These are phyloP conservation scores for Laspeyria flexula DNA, from an alignment of 2,888 invertebrate species.

Conservation along the genomic window DNA sequence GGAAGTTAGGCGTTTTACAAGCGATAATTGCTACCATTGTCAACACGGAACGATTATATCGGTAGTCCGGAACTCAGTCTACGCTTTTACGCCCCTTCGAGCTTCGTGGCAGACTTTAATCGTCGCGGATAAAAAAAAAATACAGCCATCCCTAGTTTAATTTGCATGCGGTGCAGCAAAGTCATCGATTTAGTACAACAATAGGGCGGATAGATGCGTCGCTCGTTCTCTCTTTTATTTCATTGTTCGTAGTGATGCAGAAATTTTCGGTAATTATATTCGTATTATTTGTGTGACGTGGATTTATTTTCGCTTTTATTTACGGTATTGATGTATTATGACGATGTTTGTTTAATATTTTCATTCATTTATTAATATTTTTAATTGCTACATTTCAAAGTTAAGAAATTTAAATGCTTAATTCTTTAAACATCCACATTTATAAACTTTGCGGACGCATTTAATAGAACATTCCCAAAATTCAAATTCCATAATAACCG, in stretches of 20 bases:
- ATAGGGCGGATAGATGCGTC: conserved; percentile 46
- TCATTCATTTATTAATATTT: too few relatives aligned
- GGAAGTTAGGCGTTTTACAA: conserved; percentile 50
- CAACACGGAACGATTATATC: conserved; percentile 60
- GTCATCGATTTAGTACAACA: conserved; percentile 59
- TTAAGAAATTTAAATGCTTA: too few relatives aligned
- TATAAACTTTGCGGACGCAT: too few relatives aligned
- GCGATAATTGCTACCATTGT: conserved; percentile 64
- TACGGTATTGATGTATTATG: not conserved
- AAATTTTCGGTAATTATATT: conserved; percentile 28
- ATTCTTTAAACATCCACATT: too few relatives aligned
- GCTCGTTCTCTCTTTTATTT: conserved; percentile 35
- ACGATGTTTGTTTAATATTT: not conserved
- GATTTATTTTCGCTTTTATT: conserved; percentile 10
- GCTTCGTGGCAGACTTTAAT: conserved; percentile 49
- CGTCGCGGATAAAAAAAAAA: conserved; percentile 57
- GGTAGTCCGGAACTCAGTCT: conserved; percentile 45
- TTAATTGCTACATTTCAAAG: too few relatives aligned
- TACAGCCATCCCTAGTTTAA: conserved; percentile 55
- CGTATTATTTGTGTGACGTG: conserved; percentile 10
- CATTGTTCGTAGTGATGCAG: conserved; percentile 28
- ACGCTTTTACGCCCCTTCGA: conserved; percentile 30
- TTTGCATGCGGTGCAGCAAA: conserved; percentile 58
- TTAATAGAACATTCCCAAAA: not conserved
- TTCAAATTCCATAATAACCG: not conserved